Evolutionary conservation across 2,888 invertebrate species (phyloP), one percentile per base, ranked within the genome.

Genomic region (Acanthacorydalis orientalis): DNA sequence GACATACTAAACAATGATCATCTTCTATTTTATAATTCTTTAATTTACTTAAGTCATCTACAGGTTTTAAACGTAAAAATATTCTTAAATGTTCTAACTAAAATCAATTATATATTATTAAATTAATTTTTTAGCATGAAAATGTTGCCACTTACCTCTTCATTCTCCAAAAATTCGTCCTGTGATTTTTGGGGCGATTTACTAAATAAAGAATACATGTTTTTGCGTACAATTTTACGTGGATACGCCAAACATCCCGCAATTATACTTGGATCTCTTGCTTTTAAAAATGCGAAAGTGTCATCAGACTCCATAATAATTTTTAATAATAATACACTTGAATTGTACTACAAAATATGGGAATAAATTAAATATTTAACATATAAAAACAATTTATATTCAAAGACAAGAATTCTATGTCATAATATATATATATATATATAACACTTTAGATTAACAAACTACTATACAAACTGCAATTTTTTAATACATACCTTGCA

Each of bases 1-100:
- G 53, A 43, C 55, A 58, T 23, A 52, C 41, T 8, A 59, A 43
- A 0, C 51, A 53, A 14, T 53, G 43, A 9, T 48, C 50, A 31
- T 55, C 51, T n/a, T 31, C 12, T 7, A 60, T 50, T 47, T 54
- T 49, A 44, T 60, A 60, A 38, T 52, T 49, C 7, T 50, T 39
- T 42, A 44, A 48, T 12, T 38, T 31, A 39, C 38, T 14, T 16
- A 6, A 4, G 23, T 53, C 33, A 16, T 49, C 39, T 23, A 40
- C 37, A 34, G 52, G 48, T 44, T 54, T 54, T 33, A 54, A 46
- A 38, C 54, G 45, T 35, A 54, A 46, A 49, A 51, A 50, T 3
- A 54, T 52, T 49, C 52, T 42, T 32, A 52, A 46, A 37, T 50
- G 48, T 42, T 49, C 38, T 4, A 11, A 16, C 44, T 44, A 11